Base-by-base conservation (phyloP, 2,113 vertebrate species). In the Neotoma lepida region DNA sequence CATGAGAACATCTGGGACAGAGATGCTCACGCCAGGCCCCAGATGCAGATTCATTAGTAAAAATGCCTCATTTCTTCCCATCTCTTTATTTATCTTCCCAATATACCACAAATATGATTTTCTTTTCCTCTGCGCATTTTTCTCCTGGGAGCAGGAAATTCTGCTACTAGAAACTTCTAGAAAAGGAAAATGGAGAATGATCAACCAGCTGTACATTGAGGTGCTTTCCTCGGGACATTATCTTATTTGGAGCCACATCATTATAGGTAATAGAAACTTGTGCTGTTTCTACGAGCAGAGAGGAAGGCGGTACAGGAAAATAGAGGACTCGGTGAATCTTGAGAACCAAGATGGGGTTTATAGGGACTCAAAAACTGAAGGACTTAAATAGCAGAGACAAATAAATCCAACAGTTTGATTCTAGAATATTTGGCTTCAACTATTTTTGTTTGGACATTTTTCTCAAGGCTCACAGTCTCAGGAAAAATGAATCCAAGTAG, bases 1-100 rank as follows among this genome's bases (percentile, higher is more conserved):
- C 98, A 98, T 98, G 98, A 98, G 98, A 98, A 98, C 98, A 98
- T 98, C 98, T 98, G 97, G 97, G 96, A 97, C 97, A 97, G 98
- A 98, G 97, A 97, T 66, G 91, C 97, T 98, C 97, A 98, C 97
- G 96, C 98, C 98, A 98, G 98, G 90, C 97, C 97, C 96, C 96
- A 96, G 98, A 97, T 97, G 95, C 95, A 94, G 89, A 97, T 97
- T 98, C 95, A 97, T 98, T 98, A 98, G 98, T 95, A 98, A 98
- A 97, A 97, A 97, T 91, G 77, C 92, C 97, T 95, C 71, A 54
- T 18, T 97, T 97, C 97, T 97, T 85, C 44, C 73, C 86, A 93
- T 98, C 70, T 96, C 94, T 89, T 97, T 95, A 94, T 96, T 96
- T 96, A 93, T 96, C 80, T 93, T 94, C 78, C 86, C 91, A 86